Evolutionary conservation across 2,113 vertebrate species (phyloP), one percentile per base, ranked within the genome.

Genomic region (Hiodon tergisus): DNA sequence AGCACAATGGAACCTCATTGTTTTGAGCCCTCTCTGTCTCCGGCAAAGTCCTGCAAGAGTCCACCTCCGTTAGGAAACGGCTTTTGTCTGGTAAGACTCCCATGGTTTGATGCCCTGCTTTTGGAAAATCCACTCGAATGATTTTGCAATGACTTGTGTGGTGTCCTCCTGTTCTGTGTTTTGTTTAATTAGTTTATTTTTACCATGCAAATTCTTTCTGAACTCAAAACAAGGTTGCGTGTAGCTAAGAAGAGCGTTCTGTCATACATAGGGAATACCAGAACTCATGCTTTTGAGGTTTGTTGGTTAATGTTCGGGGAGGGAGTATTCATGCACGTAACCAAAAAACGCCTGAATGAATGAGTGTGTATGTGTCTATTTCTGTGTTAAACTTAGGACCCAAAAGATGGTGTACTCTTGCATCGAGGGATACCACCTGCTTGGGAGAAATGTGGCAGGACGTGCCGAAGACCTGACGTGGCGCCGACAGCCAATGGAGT

Each of bases 1-100:
- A 96, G 94, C 52, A 89, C 85, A 47, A 90, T 94, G 78, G 94
- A 95, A 76, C 95, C 94, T 57, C 93, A 96, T 76, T 97, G 95
- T 79, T 96, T 96, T 84, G 87, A 92, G 80, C 76, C 83, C 61
- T 88, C 91, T 60, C 55, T 89, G 10, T 78, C 80, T 65, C 83
- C 89, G 61, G 88, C 76, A 73, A 80, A 86, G 71, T 93, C 85
- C 74, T 96, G 94, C 81, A 78, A 82, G 67, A 14, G 79, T 54
- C 94, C 95, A 17, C 94, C 94, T 71, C 53, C 73, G 72, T 78
- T 97, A 69, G 81, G 89, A 83, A 93, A 96, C 68, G 95, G 94
- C 80, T 92, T 90, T 85, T 71, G 96, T 84, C 86, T 90, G 90
- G 95, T 96, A 88, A 68, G 89, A 8, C 57, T 13, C 8, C 31